Percentiles rank a stretch among this genome's conserved stretches.
phyloP scores from a whole-genome alignment of 1,140 invertebrate species.

The Euura lappo region DNA sequence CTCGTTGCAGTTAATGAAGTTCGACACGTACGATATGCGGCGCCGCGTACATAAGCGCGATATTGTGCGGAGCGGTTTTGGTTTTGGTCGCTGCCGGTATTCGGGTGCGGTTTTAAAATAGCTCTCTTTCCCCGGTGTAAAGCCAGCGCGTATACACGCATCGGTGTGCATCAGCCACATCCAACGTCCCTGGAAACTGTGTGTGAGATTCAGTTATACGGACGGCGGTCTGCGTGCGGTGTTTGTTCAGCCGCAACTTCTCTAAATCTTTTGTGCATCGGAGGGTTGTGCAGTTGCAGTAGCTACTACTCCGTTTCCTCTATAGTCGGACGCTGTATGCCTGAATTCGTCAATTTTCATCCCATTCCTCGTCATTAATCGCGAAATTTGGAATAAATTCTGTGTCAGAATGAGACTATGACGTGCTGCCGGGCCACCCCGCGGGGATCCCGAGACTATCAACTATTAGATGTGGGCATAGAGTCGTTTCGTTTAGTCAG shows the following conservation, averaged over 20 bases:
- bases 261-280: slow-evolving; percentile 49
- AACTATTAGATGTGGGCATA: slow-evolving; percentile 5
- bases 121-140: not conserved
- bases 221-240: slow-evolving; percentile 15
- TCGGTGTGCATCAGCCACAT: too few relatives aligned
- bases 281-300: slow-evolving; percentile 29
- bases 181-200: too few relatives aligned
- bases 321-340: not conserved
- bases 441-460: not conserved
- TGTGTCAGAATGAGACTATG: too few relatives aligned
- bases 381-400: not conserved
- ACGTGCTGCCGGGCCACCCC: too few relatives aligned
- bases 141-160: too few relatives aligned
- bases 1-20: too few relatives aligned
- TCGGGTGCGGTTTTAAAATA: not conserved
- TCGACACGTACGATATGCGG: too few relatives aligned
- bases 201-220: too few relatives aligned
- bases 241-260: slow-evolving; percentile 53
- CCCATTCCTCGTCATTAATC: not conserved
- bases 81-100: not conserved
- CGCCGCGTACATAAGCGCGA: too few relatives aligned
- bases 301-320: slow-evolving; percentile 35
- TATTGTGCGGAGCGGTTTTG: not conserved
- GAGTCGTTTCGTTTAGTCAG: slow-evolving; percentile 50
- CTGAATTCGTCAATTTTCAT: not conserved